phyloP scores from a whole-genome alignment of 1,140 invertebrate genomes.

The Pseudobourletiella spinata region DNA sequence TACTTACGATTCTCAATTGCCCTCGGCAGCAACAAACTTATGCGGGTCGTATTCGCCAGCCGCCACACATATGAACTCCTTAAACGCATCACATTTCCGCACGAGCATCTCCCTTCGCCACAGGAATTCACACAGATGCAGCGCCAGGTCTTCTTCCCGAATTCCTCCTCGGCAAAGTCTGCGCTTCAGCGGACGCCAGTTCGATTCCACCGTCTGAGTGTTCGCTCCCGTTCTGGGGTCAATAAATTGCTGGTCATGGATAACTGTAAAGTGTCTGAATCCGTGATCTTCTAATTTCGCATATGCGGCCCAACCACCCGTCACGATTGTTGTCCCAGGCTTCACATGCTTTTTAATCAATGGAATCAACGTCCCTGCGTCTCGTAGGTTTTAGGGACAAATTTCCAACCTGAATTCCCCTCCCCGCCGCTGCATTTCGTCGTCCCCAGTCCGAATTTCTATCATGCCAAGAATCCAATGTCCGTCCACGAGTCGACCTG shows the following conservation, averaged over 20 bases:
- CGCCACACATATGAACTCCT: not conserved
- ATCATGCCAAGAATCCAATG: slow-evolving; percentile 42
- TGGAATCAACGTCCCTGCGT: slow-evolving; percentile 21
- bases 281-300: not conserved
- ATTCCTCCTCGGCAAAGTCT: not conserved
- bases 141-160: not conserved
- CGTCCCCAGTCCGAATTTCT: slow-evolving; percentile 9
- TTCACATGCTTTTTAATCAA: slow-evolving; percentile 35
- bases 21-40: no score
- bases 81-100: not conserved
- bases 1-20: no score
- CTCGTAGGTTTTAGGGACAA: slow-evolving; percentile 24
- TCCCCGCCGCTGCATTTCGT: not conserved
- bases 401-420: slow-evolving; percentile 13
- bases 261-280: no score
- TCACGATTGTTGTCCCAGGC: slow-evolving; percentile 36
- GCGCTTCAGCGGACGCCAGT: not conserved
- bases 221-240: not conserved
- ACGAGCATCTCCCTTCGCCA: not conserved
- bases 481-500: slow-evolving; percentile 36
- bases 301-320: slow-evolving; percentile 37
- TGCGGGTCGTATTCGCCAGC: not conserved
- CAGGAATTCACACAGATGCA: not conserved
- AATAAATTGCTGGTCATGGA: not conserved
- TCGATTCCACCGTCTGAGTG: not conserved